Base-by-base conservation (phyloP, 1,140 invertebrate species). In the Cydia fagiglandana region DNA sequence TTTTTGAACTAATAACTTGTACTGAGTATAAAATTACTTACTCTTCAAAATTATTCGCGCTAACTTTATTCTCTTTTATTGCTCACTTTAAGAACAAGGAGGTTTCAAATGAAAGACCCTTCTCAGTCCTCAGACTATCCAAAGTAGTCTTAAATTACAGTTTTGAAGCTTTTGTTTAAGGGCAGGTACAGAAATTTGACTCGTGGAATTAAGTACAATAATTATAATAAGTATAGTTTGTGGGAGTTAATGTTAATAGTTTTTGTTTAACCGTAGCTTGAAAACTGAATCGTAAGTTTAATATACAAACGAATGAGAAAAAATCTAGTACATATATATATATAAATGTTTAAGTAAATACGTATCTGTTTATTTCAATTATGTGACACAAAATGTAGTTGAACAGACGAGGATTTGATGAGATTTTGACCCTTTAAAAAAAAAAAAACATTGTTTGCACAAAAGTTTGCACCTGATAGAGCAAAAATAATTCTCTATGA, bases 131-230 rank as follows among this genome's bases (percentile, higher is more conserved):
- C 10, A 68, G 28, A 68, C 28, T 28, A 68, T 53, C 28, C 15
- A n/a, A 34, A 68, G 28, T 68, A n/a, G 12, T n/a, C 13, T 38
- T 15, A 38, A 68, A 68, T 68, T 68, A 68, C 28, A 34, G 64
- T 34, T 34, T 17, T 53, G 4, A 53, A 53, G 50, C 50, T 53
- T n/a, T 53, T 53, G 50, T n/a, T 2, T 47, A 47, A 41, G 38
- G 10, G 45, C 45, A 47, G 45, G 12, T 47, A 47, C 45, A 47
- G 12, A 47, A 47, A 47, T 47, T 47, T 12, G 45, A 47, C 45
- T 13, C 45, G 13, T 13, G 45, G 45, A 47, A 47, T 12, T 10
- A 45, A 45, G 12, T 45, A 45, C 3, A 53, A 15, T 47, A 47
- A 53, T 53, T 50, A n/a, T 53, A 53, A 15, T 53, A 4, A 53